These are phyloP conservation scores for Hormiphora californensis DNA, from an alignment of 37 sponge, comb jelly and placozoan species.

Conservation along the genomic window DNA sequence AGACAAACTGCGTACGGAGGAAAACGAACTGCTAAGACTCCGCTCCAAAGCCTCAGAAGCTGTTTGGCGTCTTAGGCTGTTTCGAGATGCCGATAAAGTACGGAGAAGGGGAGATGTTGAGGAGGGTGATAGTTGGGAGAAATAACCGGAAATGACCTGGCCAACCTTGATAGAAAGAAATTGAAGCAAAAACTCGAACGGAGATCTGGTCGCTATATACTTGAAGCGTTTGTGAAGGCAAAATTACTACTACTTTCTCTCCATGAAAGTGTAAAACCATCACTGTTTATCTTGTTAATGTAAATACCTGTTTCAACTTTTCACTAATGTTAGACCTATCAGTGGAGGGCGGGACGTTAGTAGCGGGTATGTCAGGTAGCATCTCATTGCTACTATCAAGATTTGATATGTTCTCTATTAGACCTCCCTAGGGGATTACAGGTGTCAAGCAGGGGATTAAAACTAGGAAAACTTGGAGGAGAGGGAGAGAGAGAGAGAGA, in stretches of 20 bases:
- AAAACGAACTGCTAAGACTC: not conserved
- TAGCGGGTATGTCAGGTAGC: not conserved
- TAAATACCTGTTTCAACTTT: not conserved
- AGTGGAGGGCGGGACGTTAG: not conserved
- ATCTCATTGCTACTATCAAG: not conserved
- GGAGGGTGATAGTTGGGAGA: not conserved
- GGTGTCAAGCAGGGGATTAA: not conserved
- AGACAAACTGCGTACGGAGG: no score
- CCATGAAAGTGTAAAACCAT: not conserved
- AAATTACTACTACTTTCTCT: not conserved
- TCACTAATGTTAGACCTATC: conserved; percentile 19
- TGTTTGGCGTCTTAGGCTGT: no score
- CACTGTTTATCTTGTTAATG: not conserved
- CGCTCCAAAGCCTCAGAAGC: not conserved
- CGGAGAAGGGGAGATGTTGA: not conserved
- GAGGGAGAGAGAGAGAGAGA: not conserved
- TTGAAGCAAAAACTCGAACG: no score
- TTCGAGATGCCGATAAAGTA: not conserved
- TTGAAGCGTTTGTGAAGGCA: no score
- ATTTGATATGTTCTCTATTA: not conserved
- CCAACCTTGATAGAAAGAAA: no score
- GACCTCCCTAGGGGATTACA: not conserved
- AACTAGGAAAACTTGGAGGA: not conserved
- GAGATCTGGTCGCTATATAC: no score
- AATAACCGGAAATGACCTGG: no score